A percentile compares a stretch with the other conserved stretches of the same genome.
These are phyloP conservation scores for Poecilia latipinna DNA, from an alignment of 2,113 vertebrate genomes.

Conservation along the genomic window DNA sequence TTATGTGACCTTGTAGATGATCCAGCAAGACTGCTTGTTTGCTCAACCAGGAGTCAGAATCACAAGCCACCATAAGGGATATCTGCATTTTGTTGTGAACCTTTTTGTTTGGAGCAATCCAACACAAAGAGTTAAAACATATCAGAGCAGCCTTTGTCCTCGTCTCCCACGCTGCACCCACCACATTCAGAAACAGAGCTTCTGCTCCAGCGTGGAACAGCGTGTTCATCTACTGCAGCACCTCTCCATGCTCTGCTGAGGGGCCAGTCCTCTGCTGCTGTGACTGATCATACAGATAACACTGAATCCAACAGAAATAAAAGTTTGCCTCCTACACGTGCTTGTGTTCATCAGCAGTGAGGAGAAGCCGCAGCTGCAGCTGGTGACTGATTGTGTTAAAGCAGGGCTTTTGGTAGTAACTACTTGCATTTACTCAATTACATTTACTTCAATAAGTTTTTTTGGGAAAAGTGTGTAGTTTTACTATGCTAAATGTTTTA, in stretches of 20 bases:
- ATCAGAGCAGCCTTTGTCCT: conserved; percentile 3
- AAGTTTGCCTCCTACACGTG: not conserved
- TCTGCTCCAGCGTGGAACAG: not conserved
- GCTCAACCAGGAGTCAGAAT: no score
- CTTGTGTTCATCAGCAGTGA: not conserved
- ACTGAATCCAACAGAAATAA: not conserved
- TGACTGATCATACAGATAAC: not conserved
- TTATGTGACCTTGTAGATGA: no score
- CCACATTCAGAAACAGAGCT: not conserved
- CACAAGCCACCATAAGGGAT: no score
- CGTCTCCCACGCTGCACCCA: conserved; percentile 38
- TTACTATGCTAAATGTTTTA: no score
- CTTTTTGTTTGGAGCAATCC: not conserved
- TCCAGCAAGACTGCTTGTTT: no score
- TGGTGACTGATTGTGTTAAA: no score
- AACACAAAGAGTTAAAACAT: conserved; percentile 3
- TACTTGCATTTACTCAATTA: no score
- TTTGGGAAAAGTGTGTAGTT: no score
- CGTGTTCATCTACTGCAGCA: not conserved
- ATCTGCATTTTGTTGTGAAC: not conserved
- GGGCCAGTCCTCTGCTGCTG: not conserved
- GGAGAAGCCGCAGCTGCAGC: not conserved
- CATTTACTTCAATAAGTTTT: no score
- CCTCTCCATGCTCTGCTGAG: not conserved
- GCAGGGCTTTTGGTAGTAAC: no score